Base-by-base conservation (phyloP, 2,113 vertebrate genomes). In the Toxostoma redivivum region DNA sequence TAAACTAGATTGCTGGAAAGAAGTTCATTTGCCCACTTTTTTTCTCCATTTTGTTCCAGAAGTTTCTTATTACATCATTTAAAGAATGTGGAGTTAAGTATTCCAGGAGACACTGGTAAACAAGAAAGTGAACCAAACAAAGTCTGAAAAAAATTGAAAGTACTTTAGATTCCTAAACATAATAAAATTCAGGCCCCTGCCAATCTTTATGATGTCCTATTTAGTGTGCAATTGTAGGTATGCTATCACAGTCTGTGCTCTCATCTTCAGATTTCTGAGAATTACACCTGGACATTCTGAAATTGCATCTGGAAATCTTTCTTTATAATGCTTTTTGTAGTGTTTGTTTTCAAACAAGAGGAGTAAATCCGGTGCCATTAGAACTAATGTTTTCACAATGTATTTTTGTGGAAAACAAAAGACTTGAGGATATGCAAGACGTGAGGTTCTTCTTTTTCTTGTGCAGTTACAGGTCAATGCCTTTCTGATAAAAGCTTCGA, bases 21-120 rank as follows among this genome's bases (percentile, higher is more conserved):
- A 9, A 21, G 15, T 20, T 53, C 0, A 1, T 73, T 15, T 53
- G 10, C 73, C 47, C 7, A 9, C 0, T 10, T 18, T 54, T 92
- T 86, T 31, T 5, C 6, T 78, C 21, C 3, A 2, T 77, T 69
- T 61, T 28, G 1, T 65, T 62, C 65, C 42, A 84, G 50, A 73
- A 73, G 6, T 16, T 73, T 47, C 56, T 78, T 50, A 23, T 83
- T 19, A 20, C 6, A 54, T 12, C 5, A 40, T 66, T 65, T 65
- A 42, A 54, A 74, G n/a, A 79, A 54, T 28, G 28, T 4, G 3
- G 22, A 37, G 15, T n/a, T 37, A 31, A 64, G 4, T 7, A 9
- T 74, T 83, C 57, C 35, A 47, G 62, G 45, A 65, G 35, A 5
- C 25, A 48, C 3, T 62, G 22, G 22, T 5, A 45, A 89, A 19